Base-by-base conservation (phyloP, 2,797 vertebrate species). In the Gobionotothen gibberifrons region DNA sequence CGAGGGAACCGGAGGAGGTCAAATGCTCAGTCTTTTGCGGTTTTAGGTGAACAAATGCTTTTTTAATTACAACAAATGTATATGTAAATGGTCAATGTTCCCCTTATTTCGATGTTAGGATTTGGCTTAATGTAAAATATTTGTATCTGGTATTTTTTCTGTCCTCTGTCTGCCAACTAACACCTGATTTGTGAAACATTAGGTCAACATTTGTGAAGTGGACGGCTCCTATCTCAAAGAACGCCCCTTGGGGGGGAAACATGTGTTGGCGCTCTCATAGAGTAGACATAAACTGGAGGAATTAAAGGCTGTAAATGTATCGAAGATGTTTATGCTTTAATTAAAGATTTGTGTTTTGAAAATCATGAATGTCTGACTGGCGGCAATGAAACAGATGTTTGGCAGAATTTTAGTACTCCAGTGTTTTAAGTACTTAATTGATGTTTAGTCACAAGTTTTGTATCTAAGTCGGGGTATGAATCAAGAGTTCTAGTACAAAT, bases 241-340 rank as follows among this genome's bases (percentile, higher is more conserved):
- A 22, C 36, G 22, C 32, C 40, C 29, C 62, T 75, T 63, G 22
- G 26, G 22, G 54, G 39, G 9, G 4, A 32, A 19, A n/a, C 22
- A 13, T 46, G 43, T 63, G 63, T 59, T 67, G 19, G 36, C 3
- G 5, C 42, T 74, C 21, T 11, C 9, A 7, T 19, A 36, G n/a
- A 73, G 15, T 60, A 58, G 66, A 74, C 63, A 43, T 53, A 46
- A 76, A 72, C 22, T 62, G 60, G 54, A 66, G 53, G 65, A 73
- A 76, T 55, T 76, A 59, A 84, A 76, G 61, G 51, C 58, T 70
- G 40, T 52, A 19, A 69, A 61, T 59, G 36, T 1, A 43, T 75
- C 48, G 54, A 44, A 53, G 54, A 29, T 22, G 2, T 8, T 26
- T 47, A 19, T 2, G 17, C 16, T 70, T 54, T 22, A 40, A 65